Evolutionary conservation across 2,888 invertebrate genomes (phyloP).

Genomic region (Mylabris sibirica): DNA sequence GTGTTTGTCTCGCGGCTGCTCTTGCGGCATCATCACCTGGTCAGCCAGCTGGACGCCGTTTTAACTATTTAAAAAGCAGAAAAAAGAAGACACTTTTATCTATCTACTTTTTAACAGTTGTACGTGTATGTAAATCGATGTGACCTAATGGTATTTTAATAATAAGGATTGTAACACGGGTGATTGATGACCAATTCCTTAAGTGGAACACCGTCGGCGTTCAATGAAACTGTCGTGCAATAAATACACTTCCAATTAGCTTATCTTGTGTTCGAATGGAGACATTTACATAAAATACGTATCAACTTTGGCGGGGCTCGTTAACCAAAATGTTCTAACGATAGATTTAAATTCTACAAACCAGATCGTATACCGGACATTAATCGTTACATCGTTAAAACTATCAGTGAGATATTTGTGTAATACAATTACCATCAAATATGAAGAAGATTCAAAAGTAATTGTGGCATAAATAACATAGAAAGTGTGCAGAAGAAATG

Average conservation of each 20-base stretch:
- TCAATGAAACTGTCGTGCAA: conserved; percentile 8
- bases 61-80: conserved; percentile 4
- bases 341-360: conserved; percentile 7
- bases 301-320: conserved; percentile 42
- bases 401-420: neutral
- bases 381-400: neutral
- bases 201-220: conserved; percentile 20
- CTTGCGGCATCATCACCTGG: conserved; percentile 38
- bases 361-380: neutral
- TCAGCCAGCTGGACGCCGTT: conserved; percentile 20
- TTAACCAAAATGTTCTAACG: conserved; percentile 15
- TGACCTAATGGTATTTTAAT: conserved; percentile 54
- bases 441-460: conserved; percentile 2
- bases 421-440: neutral
- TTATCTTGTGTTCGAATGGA: conserved; percentile 42
- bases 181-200: conserved; percentile 47
- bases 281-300: conserved; percentile 49
- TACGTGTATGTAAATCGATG: conserved; percentile 16
- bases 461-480: neutral
- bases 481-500: neutral
- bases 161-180: conserved; percentile 41
- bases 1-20: conserved; percentile 40
- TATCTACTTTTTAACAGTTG: neutral
- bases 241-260: conserved; percentile 47
- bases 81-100: neutral